Base-by-base conservation (phyloP, 2,888 invertebrate species). In the Polietes domitor region DNA sequence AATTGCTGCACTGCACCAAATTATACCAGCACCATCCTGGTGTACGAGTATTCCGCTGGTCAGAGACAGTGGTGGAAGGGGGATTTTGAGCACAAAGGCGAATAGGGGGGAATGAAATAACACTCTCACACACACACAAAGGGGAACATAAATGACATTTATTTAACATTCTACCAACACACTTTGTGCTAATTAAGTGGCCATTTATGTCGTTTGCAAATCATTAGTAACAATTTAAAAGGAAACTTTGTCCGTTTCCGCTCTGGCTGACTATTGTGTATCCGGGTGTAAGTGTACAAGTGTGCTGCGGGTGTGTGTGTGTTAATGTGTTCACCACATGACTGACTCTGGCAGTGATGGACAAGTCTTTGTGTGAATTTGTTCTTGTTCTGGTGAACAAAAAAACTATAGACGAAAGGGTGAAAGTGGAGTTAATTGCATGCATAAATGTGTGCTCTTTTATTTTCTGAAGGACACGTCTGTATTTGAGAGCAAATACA, bases 131-230 rank as follows among this genome's bases (percentile, higher is more conserved):
- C 43, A 43, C 43, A 43, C 21, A 68, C 68, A 43, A 68, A 24
- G 10, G 37, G 17, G 5, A 65, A 19, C 65, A 65, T 65, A 41
- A 65, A 53, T 76, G 28, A 50, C 41, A 24, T 68, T 72, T 76
- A 55, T 55, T 65, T 65, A 43, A 68, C 43, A 43, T 12, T 21
- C 41, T 15, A 37, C 24, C 72, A 78, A 55, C 82, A 55, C 82
- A 79, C 76, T 76, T 83, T 61, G 70, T 43, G 70, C 68, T 80
- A 83, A 83, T 83, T 83, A 83, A 83, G 77, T 73, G 73, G 77
- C 77, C 83, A 83, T 77, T 77, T 77, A 73, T 77, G 80, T 80
- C 80, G 80, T 83, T 83, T 80, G 79, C 83, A 83, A 83, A 80
- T 83, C 80, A 80, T 83, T 80, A 74, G 77, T 70, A 70, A 63